phyloP scores from a whole-genome alignment of 2,888 invertebrate genomes.

The Cephus spinipes region DNA sequence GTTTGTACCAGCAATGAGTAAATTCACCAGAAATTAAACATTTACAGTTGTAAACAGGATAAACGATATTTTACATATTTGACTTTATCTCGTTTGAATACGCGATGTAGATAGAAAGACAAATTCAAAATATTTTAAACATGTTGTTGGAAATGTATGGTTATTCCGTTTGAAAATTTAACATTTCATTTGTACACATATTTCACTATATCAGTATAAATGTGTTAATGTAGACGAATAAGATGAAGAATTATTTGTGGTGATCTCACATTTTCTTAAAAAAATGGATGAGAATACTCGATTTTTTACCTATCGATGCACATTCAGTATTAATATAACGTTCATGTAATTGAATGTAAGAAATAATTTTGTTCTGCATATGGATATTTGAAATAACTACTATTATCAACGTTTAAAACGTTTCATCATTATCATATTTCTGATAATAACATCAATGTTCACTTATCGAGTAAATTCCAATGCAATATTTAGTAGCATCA shows the following conservation, averaged over 20 bases:
- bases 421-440: constrained; percentile 4
- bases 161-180: neutral
- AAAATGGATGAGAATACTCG: neutral
- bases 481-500: neutral
- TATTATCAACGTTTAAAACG: constrained; percentile 20
- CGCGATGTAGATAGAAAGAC: neutral
- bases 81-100: neutral
- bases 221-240: neutral
- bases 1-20: neutral
- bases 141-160: too few species aligned
- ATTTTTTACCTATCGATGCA: neutral
- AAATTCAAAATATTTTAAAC: neutral
- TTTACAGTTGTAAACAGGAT: neutral
- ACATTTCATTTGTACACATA: neutral
- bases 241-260: neutral
- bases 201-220: neutral
- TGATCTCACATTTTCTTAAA: neutral
- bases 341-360: neutral
- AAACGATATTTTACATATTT: neutral
- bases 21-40: neutral
- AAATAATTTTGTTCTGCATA: neutral
- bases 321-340: neutral
- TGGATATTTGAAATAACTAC: constrained; percentile 10
- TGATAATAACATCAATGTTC: neutral
- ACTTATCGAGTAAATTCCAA: neutral